Evolutionary conservation across 1,140 invertebrate species (phyloP), one percentile per base, ranked within the genome.

Genomic region (Heliconius hermathena): DNA sequence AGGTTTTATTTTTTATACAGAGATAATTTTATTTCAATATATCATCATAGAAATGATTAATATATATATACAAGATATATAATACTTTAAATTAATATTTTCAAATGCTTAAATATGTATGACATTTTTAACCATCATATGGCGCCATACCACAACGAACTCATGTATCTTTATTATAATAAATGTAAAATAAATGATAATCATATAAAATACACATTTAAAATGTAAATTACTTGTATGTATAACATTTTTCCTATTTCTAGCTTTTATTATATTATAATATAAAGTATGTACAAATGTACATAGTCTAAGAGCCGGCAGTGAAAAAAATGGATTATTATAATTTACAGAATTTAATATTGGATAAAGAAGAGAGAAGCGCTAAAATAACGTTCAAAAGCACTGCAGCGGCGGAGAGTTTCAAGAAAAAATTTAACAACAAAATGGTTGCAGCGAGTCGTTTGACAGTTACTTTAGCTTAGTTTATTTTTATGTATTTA

Each of bases 391-490:
- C 87, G 0, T 94, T 94, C 87, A 93, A 91, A 78, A 89, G 86
- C 0, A 76, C 88, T 1, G 57, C 46, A 1, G 92, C 90, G 0
- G 93, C 93, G 0, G 91, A 91, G 38, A 87, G 9, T 26, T 94
- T 94, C 81, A 90, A 88, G 84, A 90, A 84, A 84, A 94, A 94
- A 77, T 94, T 94, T 78, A 90, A 94, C 82, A 92, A 92, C 82
- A 94, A 93, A 83, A 94, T 94, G 93, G 91, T 94, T 8, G 90
- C 93, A 16, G 92, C 92, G 13, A 94, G 93, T 84, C 76, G 90
- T 29, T 82, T 94, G 8, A 87, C 84, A 26, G 93, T 94, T 54
- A 83, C 78, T 5, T 82, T 93, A 72, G 81, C 3, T 57, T 57
- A 57, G 9, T 2, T 36, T 22, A 20, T 57, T 57, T 57, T 57